These are phyloP conservation scores for Coecobrya sp. DNA, from an alignment of 2,888 invertebrate species.

Conservation along the genomic window DNA sequence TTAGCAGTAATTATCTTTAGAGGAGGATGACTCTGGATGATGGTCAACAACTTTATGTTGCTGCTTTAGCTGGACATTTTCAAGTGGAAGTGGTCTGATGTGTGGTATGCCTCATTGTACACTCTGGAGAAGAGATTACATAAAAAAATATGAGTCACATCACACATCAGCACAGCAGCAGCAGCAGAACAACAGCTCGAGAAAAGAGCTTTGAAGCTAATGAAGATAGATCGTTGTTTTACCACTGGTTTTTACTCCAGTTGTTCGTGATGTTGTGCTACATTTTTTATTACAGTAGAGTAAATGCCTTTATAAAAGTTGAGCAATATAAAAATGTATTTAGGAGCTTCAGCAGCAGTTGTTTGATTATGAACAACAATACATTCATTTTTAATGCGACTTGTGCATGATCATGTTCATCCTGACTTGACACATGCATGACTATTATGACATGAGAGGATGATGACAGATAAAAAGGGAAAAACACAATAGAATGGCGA, in stretches of 20 bases:
- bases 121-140: background rate
- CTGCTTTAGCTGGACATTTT: no score
- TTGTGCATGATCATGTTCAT: conserved; percentile 66
- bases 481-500: conserved; percentile 33
- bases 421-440: conserved; percentile 35
- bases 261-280: background rate
- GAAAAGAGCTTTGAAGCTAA: conserved; percentile 39
- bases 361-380: conserved; percentile 13
- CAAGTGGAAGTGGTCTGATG: no score
- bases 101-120: background rate
- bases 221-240: conserved; percentile 61
- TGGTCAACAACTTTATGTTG: no score
- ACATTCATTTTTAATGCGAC: conserved; percentile 59
- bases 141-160: conserved; percentile 11
- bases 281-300: conserved; percentile 42
- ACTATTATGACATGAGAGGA: conserved; percentile 49
- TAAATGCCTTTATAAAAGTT: background rate
- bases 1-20: conserved; percentile 2
- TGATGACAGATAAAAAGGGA: conserved; percentile 51
- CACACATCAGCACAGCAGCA: background rate
- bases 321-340: background rate
- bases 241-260: conserved; percentile 26
- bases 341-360: no score
- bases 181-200: background rate
- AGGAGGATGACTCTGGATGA: background rate